Evolutionary conservation across 1,140 invertebrate species (phyloP).

Genomic region (Mya arenaria): DNA sequence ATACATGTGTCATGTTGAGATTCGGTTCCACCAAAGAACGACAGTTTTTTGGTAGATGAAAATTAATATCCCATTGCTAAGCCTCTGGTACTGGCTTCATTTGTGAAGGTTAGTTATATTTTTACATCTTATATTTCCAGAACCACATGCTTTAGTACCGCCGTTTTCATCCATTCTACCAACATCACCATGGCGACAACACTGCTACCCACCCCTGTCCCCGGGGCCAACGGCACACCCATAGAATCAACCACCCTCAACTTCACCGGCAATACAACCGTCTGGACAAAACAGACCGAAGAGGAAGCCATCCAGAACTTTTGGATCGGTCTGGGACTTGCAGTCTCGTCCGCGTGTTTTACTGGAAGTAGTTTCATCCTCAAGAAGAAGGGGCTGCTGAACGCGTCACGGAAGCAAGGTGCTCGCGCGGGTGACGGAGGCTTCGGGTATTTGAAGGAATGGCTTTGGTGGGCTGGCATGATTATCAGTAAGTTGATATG

Average conservation of each 20-base stretch:
- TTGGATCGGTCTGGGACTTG: slow-evolving; percentile 49
- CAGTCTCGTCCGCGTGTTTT: slow-evolving; percentile 39
- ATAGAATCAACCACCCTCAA: slow-evolving; percentile 17
- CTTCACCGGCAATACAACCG: slow-evolving; percentile 2
- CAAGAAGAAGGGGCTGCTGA: slow-evolving; percentile 48
- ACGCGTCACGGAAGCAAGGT: neutral
- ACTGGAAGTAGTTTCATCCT: slow-evolving; percentile 54
- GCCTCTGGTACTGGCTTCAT: too few species aligned
- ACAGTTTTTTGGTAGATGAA: too few species aligned
- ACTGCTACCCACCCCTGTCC: too few species aligned
- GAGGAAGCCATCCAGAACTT: slow-evolving; percentile 37
- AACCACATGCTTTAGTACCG: too few species aligned
- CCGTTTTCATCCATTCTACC: too few species aligned
- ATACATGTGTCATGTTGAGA: too few species aligned
- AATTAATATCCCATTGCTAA: too few species aligned
- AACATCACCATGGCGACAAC: too few species aligned
- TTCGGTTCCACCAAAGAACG: too few species aligned
- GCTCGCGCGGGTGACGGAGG: slow-evolving; percentile 86
- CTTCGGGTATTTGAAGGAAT: slow-evolving; percentile 95
- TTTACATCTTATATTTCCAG: too few species aligned
- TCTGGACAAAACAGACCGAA: neutral
- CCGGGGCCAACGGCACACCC: too few species aligned
- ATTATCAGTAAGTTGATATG: slow-evolving; percentile 92
- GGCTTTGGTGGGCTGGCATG: slow-evolving; percentile 97
- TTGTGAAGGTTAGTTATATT: too few species aligned